Percentiles rank a stretch among this genome's conserved stretches.
These are phyloP conservation scores for Eriocheir sinensis DNA, from an alignment of 1,140 invertebrate genomes.

Conservation along the genomic window DNA sequence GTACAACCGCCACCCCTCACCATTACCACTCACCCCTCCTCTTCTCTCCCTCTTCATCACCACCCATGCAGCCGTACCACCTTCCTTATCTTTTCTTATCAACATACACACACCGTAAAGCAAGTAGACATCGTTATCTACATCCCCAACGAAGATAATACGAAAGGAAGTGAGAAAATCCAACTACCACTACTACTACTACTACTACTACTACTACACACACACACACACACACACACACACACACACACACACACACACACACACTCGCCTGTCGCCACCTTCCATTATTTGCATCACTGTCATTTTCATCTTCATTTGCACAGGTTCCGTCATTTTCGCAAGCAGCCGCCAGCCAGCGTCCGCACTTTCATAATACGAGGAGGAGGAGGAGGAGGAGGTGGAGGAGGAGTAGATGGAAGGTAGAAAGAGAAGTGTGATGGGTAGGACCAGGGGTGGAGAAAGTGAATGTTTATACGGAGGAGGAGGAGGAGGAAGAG, in stretches of 20 bases:
- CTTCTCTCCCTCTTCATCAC: too few relatives aligned
- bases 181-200: too few relatives aligned
- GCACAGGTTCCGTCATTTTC: neutral
- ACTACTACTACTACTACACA: neutral
- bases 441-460: too few relatives aligned
- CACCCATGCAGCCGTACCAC: too few relatives aligned
- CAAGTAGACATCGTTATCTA: too few relatives aligned
- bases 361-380: neutral
- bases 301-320: conserved; percentile 7
- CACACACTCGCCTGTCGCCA: neutral
- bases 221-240: neutral
- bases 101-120: too few relatives aligned
- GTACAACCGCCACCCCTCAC: neutral
- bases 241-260: conserved; percentile 29
- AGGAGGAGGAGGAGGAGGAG: neutral
- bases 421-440: neutral
- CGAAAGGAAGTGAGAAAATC: too few relatives aligned
- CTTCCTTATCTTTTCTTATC: too few relatives aligned
- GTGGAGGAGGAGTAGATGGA: neutral
- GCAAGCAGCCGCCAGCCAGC: neutral
- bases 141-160: too few relatives aligned
- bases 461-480: too few relatives aligned
- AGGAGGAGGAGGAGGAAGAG: conserved; percentile 5
- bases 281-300: neutral
- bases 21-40: too few relatives aligned